These are phyloP conservation scores for Cyprinodon brontotheroides DNA, from an alignment of 2,113 vertebrate species.

Conservation along the genomic window DNA sequence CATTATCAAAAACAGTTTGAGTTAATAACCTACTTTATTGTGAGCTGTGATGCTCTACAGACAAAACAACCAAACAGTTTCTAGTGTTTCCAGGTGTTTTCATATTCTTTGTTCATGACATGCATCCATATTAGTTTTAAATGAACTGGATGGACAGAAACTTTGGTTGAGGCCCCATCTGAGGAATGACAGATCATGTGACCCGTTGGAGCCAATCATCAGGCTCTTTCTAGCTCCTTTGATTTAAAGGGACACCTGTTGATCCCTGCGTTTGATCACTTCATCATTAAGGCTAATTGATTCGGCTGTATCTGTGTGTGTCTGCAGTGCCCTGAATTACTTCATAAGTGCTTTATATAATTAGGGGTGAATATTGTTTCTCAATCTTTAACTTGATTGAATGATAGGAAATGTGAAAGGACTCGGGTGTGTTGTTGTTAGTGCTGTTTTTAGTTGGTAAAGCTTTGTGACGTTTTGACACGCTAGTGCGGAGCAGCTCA, in stretches of 20 bases:
- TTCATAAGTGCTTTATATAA: neutral
- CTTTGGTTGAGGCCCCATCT: slow-evolving; percentile 21
- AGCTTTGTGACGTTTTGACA: slow-evolving; percentile 8
- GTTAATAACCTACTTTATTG: neutral
- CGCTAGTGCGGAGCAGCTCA: slow-evolving; percentile 31
- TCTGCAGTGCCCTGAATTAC: neutral
- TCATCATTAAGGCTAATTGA: neutral
- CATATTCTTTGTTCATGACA: neutral
- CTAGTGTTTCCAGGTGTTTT: neutral
- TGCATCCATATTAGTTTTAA: neutral
- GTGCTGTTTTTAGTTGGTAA: neutral
- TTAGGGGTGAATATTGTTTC: neutral
- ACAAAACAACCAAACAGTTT: neutral
- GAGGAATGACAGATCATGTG: slow-evolving; percentile 60
- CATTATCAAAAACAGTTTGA: neutral
- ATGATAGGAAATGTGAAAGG: neutral
- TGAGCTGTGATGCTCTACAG: neutral
- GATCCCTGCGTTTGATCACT: slow-evolving; percentile 29
- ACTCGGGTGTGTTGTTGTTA: neutral
- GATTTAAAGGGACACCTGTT: slow-evolving; percentile 58
- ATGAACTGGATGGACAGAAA: slow-evolving; percentile 24
- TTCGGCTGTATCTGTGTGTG: neutral
- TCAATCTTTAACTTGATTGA: neutral
- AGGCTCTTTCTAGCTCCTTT: neutral
- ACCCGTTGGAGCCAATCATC: slow-evolving; percentile 45